Conservation (phyloP, 2,113 vertebrate genomes). For the Nyctereutes procyonoides region DNA sequence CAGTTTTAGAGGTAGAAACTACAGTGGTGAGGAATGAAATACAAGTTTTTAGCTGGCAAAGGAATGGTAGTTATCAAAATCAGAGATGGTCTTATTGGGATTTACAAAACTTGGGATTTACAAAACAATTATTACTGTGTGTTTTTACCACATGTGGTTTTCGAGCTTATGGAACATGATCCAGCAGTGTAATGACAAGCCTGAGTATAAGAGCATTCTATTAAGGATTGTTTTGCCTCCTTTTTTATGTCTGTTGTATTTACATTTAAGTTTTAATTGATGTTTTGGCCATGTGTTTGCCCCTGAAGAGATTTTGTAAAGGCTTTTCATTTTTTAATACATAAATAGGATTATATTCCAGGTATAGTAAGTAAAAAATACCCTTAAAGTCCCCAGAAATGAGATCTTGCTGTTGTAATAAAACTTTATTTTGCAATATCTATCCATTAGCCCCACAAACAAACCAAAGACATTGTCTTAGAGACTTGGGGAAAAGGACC, state of each 20-base stretch:
- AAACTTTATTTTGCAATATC: constrained; percentile 10
- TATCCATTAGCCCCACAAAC: neutral
- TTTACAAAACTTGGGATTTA: neutral
- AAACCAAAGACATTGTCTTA: neutral
- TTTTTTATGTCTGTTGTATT: neutral
- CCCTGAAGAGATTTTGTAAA: neutral
- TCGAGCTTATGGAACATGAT: neutral
- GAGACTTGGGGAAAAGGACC: neutral
- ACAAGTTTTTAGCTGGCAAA: constrained; percentile 45
- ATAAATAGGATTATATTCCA: neutral
- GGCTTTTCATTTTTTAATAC: constrained; percentile 1
- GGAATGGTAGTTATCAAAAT: neutral
- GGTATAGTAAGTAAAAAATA: neutral
- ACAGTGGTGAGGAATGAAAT: neutral
- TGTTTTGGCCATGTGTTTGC: constrained; percentile 10
- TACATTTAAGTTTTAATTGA: constrained; percentile 11
- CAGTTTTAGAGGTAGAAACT: neutral
- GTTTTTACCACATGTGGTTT: neutral
- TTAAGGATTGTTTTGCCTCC: constrained; percentile 33
- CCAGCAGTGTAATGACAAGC: neutral
- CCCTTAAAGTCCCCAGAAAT: neutral
- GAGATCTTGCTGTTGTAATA: neutral
- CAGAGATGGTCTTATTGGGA: neutral
- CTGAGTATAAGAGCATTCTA: neutral
- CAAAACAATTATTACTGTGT: neutral